These are phyloP conservation scores for Automeris io DNA, from an alignment of 2,888 invertebrate genomes.

Conservation along the genomic window DNA sequence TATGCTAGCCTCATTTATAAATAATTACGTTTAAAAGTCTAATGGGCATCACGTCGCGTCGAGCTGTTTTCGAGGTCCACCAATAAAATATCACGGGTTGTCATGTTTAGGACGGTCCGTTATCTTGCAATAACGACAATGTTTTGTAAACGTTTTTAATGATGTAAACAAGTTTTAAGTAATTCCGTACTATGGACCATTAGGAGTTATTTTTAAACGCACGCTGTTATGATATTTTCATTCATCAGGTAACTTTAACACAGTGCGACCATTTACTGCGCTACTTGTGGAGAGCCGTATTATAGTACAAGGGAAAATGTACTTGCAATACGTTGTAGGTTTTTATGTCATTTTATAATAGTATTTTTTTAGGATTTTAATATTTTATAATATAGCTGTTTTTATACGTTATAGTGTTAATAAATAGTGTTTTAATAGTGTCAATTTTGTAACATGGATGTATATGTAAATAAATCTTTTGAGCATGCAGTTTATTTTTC, in stretches of 20 bases:
- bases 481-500: too few relatives aligned
- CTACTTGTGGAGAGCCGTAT: constrained; percentile 29
- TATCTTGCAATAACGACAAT: constrained; percentile 49
- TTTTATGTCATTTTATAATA: too few relatives aligned
- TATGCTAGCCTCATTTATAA: too few relatives aligned
- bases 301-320: constrained; percentile 36
- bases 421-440: too few relatives aligned
- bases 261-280: constrained; percentile 41
- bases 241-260: constrained; percentile 50
- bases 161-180: constrained; percentile 61
- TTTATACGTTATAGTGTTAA: too few relatives aligned
- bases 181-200: constrained; percentile 60
- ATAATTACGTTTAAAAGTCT: too few relatives aligned
- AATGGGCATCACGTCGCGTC: too few relatives aligned
- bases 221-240: constrained; percentile 31
- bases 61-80: not conserved
- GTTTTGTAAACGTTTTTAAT: constrained; percentile 59
- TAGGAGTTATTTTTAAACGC: constrained; percentile 50
- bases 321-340: constrained; percentile 47
- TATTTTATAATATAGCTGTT: too few relatives aligned
- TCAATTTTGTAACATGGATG: too few relatives aligned
- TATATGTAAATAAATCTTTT: too few relatives aligned
- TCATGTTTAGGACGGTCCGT: constrained; percentile 26
- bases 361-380: too few relatives aligned
- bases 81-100: constrained; percentile 24